Evolutionary conservation across 2,113 vertebrate genomes (phyloP).

Genomic region (Falcunculus frontatus): DNA sequence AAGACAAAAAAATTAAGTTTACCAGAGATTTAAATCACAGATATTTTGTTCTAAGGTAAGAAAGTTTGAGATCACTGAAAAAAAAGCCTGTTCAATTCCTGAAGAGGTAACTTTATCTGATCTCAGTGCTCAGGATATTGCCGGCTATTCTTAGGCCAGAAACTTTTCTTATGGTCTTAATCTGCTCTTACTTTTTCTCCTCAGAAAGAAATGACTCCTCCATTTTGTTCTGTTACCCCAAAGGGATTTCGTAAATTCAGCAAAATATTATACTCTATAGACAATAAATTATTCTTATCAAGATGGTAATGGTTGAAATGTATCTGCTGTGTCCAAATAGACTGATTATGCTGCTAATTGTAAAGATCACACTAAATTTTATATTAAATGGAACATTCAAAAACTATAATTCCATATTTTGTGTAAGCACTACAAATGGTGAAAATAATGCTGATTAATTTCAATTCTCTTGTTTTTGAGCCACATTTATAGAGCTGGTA

Average conservation of each 20-base stretch:
- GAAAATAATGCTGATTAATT: not conserved
- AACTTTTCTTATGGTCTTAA: not conserved
- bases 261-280: not conserved
- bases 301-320: not conserved
- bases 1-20: not conserved
- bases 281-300: not conserved
- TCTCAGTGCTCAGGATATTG: not conserved
- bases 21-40: not conserved
- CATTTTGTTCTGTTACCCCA: not conserved
- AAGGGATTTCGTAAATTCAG: not conserved
- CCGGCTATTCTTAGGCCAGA: not conserved
- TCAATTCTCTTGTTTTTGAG: not conserved
- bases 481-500: accelerated
- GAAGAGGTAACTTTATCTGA: not conserved
- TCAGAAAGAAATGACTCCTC: not conserved
- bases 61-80: not conserved
- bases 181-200: not conserved
- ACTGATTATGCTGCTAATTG: not conserved
- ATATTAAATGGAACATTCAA: not conserved
- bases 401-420: not conserved
- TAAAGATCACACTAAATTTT: not conserved
- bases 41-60: not conserved
- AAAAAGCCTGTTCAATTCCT: not conserved
- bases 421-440: not conserved
- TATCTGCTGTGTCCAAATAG: not conserved